Conservation (phyloP, 2,113 vertebrate genomes). For the Ochotona princeps region DNA sequence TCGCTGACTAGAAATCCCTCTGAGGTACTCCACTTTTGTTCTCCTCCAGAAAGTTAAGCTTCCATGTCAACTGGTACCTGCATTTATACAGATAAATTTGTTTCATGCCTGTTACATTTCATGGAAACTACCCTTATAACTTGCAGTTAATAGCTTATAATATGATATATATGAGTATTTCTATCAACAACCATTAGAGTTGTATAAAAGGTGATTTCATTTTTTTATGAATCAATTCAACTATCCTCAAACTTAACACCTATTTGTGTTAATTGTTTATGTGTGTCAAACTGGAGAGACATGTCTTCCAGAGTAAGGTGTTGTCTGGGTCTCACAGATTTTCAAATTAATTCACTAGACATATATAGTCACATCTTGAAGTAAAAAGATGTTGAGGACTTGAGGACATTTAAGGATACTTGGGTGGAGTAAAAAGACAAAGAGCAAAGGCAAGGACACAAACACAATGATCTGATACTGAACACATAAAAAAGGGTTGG, state of each 20-base stretch:
- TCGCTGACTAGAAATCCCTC: neutral
- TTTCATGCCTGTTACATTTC: neutral
- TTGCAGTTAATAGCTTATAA: neutral
- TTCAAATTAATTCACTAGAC: neutral
- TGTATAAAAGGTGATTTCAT: neutral
- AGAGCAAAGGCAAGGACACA: neutral
- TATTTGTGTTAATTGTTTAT: neutral
- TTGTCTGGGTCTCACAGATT: neutral
- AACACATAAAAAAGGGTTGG: too few species aligned
- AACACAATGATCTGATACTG: neutral
- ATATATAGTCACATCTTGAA: neutral
- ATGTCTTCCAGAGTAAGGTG: neutral
- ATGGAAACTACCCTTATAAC: neutral
- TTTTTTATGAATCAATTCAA: neutral
- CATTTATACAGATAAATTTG: slow-evolving; percentile 21
- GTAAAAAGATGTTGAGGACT: neutral
- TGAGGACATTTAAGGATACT: neutral
- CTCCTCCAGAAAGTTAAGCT: neutral
- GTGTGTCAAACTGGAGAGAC: neutral
- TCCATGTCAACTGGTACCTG: neutral
- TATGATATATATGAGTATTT: too few species aligned
- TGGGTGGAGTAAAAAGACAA: neutral
- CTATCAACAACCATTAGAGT: neutral
- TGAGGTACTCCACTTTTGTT: neutral
- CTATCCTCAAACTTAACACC: neutral